Percentiles rank a stretch among this genome's conserved stretches.
phyloP scores from a whole-genome alignment of 2,797 vertebrate genomes.

The Tachyglossus aculeatus region DNA sequence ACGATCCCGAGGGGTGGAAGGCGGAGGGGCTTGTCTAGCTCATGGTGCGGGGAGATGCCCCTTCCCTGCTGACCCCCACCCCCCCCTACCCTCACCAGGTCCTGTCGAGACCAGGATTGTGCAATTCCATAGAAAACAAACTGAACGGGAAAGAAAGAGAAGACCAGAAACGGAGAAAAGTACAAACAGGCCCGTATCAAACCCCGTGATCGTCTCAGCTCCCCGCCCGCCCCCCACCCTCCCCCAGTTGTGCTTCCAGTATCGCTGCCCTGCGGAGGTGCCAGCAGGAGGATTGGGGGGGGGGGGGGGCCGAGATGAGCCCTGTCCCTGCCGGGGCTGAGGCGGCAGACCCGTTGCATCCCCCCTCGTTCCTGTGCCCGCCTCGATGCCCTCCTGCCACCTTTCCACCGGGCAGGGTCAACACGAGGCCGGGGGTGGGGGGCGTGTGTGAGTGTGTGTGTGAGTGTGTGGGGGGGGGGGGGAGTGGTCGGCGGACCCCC shows the following conservation, averaged over 20 bases:
- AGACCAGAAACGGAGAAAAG: neutral
- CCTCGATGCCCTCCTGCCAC: no score
- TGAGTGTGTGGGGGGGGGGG: no score
- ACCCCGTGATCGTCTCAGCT: neutral
- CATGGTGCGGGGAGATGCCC: slow-evolving; percentile 18
- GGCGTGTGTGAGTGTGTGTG: no score
- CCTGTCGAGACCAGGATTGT: slow-evolving; percentile 55
- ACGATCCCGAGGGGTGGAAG: neutral
- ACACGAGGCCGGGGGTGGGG: neutral
- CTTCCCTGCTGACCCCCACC: neutral
- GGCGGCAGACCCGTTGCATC: neutral
- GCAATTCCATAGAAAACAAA: slow-evolving; percentile 59
- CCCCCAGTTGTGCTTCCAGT: slow-evolving; percentile 52
- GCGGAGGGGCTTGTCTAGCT: slow-evolving; percentile 17
- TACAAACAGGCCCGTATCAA: neutral
- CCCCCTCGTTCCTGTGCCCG: slow-evolving; percentile 2
- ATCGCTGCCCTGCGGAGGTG: slow-evolving; percentile 10
- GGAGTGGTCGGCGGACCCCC: no score
- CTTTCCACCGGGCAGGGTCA: slow-evolving; percentile 39
- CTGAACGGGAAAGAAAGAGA: slow-evolving; percentile 16
- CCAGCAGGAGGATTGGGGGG: neutral
- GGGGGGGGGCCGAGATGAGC: neutral
- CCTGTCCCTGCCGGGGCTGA: neutral
- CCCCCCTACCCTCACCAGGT: slow-evolving; percentile 26
- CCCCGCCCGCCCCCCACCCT: neutral